Evolutionary conservation across 2,113 vertebrate species (phyloP).

Genomic region (Motacilla alba): DNA sequence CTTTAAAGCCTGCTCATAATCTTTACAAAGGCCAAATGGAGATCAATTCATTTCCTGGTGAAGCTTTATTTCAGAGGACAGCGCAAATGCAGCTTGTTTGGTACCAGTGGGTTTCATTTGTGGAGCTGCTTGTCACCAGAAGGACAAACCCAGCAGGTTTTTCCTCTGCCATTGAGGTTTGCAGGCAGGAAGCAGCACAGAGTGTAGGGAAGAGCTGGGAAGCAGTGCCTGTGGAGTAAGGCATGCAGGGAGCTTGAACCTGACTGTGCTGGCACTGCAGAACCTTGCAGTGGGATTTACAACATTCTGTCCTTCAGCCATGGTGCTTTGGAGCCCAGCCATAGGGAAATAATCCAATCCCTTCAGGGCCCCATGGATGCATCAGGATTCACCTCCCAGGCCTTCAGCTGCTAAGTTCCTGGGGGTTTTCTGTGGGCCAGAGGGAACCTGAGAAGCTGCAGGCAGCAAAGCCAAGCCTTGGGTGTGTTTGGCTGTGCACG

Average conservation of each 20-base stretch:
- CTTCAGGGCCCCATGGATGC: neutral
- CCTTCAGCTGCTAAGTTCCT: neutral
- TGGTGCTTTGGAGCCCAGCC: neutral
- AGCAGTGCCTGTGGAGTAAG: neutral
- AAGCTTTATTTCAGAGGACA: neutral
- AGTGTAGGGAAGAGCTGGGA: neutral
- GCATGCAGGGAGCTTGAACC: neutral
- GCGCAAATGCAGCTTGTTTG: neutral
- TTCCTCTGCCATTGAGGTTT: neutral
- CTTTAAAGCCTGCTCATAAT: neutral
- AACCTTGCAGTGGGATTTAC: neutral
- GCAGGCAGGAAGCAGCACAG: neutral
- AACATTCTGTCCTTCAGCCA: neutral
- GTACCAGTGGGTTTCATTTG: neutral
- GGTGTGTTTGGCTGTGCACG: neutral
- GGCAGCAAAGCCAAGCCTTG: neutral
- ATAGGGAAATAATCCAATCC: neutral
- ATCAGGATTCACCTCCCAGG: neutral
- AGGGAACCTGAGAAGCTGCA: neutral
- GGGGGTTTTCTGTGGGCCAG: neutral
- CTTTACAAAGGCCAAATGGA: constrained; percentile 19
- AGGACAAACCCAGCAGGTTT: neutral
- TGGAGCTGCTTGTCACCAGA: neutral
- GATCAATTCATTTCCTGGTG: constrained; percentile 45
- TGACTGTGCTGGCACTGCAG: neutral